These are phyloP conservation scores for Anas platyrhynchos DNA, from an alignment of 2,113 vertebrate genomes.

Conservation along the genomic window DNA sequence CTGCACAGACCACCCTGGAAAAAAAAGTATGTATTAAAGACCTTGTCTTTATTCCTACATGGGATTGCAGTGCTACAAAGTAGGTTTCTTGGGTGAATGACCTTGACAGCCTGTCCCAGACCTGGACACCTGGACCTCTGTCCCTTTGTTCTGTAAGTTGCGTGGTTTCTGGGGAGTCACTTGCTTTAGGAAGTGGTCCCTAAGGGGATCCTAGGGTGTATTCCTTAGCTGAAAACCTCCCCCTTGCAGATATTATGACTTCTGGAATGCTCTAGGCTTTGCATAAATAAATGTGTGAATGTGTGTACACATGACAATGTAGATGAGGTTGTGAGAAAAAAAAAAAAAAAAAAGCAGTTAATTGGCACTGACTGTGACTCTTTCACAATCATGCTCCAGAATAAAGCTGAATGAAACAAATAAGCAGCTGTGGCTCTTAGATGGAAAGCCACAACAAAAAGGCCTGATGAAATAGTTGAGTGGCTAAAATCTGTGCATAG, in stretches of 20 bases:
- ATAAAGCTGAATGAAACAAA: constrained; percentile 70
- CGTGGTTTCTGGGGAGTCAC: not conserved
- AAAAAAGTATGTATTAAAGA: not conserved
- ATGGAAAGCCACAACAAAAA: constrained; percentile 72
- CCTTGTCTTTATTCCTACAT: not conserved
- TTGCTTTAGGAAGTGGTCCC: not conserved
- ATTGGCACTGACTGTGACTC: constrained; percentile 57
- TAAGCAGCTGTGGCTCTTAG: constrained; percentile 70
- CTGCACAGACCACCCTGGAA: not conserved
- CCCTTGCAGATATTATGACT: not conserved
- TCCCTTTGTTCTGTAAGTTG: accelerated
- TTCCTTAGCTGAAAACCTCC: not conserved
- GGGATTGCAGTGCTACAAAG: not conserved
- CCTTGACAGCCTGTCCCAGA: not conserved
- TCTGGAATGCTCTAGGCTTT: not conserved
- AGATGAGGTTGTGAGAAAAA: not conserved
- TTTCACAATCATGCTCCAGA: constrained; percentile 59
- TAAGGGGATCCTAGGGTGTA: not conserved
- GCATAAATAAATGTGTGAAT: not conserved
- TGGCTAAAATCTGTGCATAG: constrained; percentile 62
- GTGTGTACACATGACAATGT: accelerated
- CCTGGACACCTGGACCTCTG: not conserved
- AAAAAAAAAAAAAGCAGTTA: constrained; percentile 22
- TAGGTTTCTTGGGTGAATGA: not conserved
- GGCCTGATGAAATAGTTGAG: constrained; percentile 73